A percentile compares a stretch with the other conserved stretches of the same genome.
Conservation (phyloP, 1,140 invertebrate genomes). For the Rhopalosiphum maidis region DNA sequence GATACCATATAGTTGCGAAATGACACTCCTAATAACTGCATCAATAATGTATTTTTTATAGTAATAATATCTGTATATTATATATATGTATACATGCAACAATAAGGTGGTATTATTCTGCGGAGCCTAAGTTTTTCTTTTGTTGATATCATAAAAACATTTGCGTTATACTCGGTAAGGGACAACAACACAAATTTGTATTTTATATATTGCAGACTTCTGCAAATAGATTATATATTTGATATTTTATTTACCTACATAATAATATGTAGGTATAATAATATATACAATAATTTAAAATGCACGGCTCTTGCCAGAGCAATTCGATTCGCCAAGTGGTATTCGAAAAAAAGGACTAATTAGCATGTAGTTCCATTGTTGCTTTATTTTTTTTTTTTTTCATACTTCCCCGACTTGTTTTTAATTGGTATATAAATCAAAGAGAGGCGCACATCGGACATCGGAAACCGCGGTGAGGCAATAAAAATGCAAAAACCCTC, state of each 20-base stretch:
- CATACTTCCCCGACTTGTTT: slow-evolving; percentile 23
- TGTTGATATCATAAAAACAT: neutral
- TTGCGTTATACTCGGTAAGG: neutral
- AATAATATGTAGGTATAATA: neutral
- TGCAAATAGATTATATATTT: neutral
- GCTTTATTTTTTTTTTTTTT: slow-evolving; percentile 33
- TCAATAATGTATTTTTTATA: no score
- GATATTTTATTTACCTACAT: neutral
- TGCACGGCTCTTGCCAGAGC: neutral
- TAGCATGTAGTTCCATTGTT: slow-evolving; percentile 33
- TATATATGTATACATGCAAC: neutral
- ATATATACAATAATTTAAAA: neutral
- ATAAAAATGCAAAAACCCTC: slow-evolving; percentile 53
- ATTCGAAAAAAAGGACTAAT: slow-evolving; percentile 40
- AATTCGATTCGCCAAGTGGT: slow-evolving; percentile 17
- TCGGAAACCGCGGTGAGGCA: slow-evolving; percentile 49
- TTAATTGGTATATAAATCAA: slow-evolving; percentile 57
- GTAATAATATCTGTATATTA: no score
- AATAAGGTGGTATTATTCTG: neutral
- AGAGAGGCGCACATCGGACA: slow-evolving; percentile 45
- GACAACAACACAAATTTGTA: neutral
- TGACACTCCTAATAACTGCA: no score
- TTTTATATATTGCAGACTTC: neutral
- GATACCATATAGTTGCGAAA: no score
- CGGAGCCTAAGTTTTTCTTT: neutral